Evolutionary conservation across 2,888 invertebrate species (phyloP), one percentile per base, ranked within the genome.

Genomic region (Drosophila melanosoma): DNA sequence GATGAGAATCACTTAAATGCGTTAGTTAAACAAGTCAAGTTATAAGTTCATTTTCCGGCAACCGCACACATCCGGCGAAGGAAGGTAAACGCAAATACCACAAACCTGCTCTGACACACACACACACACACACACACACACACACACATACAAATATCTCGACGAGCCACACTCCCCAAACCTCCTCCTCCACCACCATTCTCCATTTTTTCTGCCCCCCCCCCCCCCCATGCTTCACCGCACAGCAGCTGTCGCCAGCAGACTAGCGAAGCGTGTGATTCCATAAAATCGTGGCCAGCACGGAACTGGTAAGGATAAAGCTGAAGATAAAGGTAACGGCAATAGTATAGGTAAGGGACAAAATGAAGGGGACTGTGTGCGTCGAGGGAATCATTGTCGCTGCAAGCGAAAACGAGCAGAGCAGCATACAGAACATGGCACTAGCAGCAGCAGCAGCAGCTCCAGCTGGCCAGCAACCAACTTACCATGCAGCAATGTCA

Each of bases 41-140:
- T 88, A 86, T 86, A 86, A 85, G 85, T 86, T 86, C 83, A 86
- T 86, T 88, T 86, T 86, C 85, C 88, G 88, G 82, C 83, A 86
- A 81, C 83, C 86, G 85, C 82, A 88, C 86, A 86, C 83, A 86
- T 88, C 88, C 83, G 86, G 60, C 72, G 56, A 76, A 83, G 78
- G 84, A 76, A 86, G 78, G 84, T 76, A 78, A 82, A 76, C 78
- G 84, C 67, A 83, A 70, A 66, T 67, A 75, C 73, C 59, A 38
- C 26, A 38, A 10, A 60, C 40, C 29, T 29, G 29, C 45, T 15
- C 23, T 45, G 45, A 45, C 45, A 45, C 20, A 45, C 45, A 45
- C 15, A 23, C 26, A 26, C 26, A 26, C 26, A 26, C 26, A 26
- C 23, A 26, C 26, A 26, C 23, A 45, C 45, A 45, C 23, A 45